Evolutionary conservation across 2,888 invertebrate genomes (phyloP), one percentile per base, ranked within the genome.

Genomic region (Lasioglossum marginatum): DNA sequence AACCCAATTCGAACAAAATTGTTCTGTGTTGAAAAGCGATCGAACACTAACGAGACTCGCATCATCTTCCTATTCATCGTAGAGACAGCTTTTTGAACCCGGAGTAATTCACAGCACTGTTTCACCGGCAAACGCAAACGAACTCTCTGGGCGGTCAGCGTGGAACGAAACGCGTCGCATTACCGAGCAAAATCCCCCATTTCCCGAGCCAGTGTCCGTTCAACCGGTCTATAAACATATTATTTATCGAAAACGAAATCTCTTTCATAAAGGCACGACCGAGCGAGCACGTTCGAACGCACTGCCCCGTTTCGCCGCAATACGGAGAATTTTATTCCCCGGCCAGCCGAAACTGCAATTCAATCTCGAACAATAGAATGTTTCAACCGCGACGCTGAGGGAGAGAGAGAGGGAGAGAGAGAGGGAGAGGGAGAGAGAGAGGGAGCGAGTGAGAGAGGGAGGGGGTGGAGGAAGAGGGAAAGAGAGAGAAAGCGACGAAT

Each of bases 201-300:
- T 70, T 37, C 40, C 70, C n/a, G 40, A 23, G n/a, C 34, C 40
- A 12, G 14, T 40, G n/a, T 70, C 70, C 4, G 12, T 40, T 40
- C 40, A 40, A 1, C 70, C 70, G 40, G 5, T 12, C 70, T 40
- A 70, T 23, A n/a, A n/a, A 70, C 70, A 40, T 70, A 70, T 70
- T 70, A 70, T 70, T 70, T 70, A 70, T 70, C 40, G n/a, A 14
- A 37, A 70, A 70, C 70, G 70, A 40, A 70, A 70, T 70, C 70
- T 70, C 70, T 40, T 37, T 40, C 37, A 70, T 12, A 5, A n/a
- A 40, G 40, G 66, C 23, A 37, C 37, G 4, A 68, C 19, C 70
- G 40, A 70, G n/a, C n/a, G 70, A n/a, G 37, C 37, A 40, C 23
- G 70, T 70, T 37, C 23, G 40, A 70, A 4, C 37, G 23, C 40